phyloP scores from a whole-genome alignment of 2,113 vertebrate genomes.

The Puma concolor region DNA sequence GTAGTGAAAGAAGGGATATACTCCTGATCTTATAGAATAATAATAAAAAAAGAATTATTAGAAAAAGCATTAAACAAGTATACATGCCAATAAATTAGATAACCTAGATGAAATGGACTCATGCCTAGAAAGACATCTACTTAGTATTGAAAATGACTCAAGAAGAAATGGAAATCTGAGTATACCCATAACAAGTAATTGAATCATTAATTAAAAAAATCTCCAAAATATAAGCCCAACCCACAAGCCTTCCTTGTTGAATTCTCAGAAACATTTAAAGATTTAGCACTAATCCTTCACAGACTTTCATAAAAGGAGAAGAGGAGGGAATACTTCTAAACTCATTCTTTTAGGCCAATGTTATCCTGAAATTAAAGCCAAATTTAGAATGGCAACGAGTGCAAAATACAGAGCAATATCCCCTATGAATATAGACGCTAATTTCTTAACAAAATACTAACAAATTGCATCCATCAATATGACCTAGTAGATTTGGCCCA shows the following conservation, averaged over 20 bases:
- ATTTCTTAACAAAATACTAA: not conserved
- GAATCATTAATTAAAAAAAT: not conserved
- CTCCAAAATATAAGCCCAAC: not conserved
- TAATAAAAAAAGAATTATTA: not conserved
- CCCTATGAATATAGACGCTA: not conserved
- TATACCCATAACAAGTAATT: not conserved
- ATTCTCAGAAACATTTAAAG: not conserved
- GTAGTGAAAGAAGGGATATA: not conserved
- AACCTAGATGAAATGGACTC: not conserved
- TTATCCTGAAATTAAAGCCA: not conserved
- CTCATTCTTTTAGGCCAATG: not conserved
- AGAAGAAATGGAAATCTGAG: not conserved
- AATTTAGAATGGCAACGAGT: not conserved
- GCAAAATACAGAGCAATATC: not conserved
- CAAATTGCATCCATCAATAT: not conserved
- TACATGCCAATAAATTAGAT: not conserved
- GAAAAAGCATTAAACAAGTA: not conserved
- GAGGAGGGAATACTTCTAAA: not conserved
- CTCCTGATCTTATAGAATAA: not conserved
- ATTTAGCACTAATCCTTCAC: not conserved
- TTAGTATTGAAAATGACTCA: not conserved
- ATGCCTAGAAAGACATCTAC: not conserved
- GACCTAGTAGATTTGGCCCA: not conserved
- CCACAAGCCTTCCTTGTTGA: not conserved
- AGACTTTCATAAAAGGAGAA: not conserved